Conservation (phyloP, 2,797 vertebrate species). For the Babyrousa celebensis region DNA sequence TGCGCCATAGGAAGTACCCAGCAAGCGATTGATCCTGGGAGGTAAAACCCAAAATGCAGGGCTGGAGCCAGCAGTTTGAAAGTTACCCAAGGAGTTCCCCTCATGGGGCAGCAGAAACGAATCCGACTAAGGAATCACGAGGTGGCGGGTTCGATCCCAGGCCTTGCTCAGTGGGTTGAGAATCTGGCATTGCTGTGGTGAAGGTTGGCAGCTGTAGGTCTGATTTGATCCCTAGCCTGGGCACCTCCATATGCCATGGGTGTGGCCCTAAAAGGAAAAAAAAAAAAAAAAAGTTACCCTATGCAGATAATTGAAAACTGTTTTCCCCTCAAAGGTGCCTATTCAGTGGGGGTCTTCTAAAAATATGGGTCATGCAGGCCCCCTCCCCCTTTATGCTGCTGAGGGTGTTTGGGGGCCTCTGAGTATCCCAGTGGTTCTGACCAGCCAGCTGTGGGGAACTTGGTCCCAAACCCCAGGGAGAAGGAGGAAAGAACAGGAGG, state of each 20-base stretch:
- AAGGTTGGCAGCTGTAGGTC: too few species aligned
- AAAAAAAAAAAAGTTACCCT: neutral
- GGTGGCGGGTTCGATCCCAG: too few species aligned
- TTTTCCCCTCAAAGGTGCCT: neutral
- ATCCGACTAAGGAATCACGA: too few species aligned
- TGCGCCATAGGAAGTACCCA: neutral
- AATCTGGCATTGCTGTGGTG: too few species aligned
- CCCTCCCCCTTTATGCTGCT: accelerated
- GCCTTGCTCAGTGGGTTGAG: too few species aligned
- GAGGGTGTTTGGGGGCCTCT: neutral
- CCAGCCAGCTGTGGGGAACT: neutral
- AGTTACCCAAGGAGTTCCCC: neutral
- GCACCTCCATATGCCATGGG: too few species aligned
- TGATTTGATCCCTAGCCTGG: too few species aligned
- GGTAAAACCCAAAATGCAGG: neutral
- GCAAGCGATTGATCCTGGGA: neutral
- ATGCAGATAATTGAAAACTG: accelerated
- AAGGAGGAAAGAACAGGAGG: neutral
- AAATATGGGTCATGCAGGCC: neutral
- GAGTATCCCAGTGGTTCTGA: neutral
- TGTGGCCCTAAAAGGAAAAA: too few species aligned
- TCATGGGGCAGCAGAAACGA: too few species aligned
- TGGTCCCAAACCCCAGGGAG: neutral
- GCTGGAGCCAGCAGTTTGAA: neutral
- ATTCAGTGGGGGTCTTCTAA: neutral